phyloP scores from a whole-genome alignment of 1,140 invertebrate species.

The Harlomillsia oculata region DNA sequence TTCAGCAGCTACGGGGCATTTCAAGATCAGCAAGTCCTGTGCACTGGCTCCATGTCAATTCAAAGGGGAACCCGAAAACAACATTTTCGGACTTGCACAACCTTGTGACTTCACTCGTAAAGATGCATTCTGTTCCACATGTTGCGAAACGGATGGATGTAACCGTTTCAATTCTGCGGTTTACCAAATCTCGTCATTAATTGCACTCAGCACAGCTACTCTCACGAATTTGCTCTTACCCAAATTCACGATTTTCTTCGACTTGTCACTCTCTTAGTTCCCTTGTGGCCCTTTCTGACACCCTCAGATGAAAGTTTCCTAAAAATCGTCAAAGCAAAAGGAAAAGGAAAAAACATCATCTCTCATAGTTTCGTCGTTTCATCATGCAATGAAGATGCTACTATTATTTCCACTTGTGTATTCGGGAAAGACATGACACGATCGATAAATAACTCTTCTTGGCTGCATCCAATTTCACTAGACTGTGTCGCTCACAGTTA shows the following conservation, averaged over 20 bases:
- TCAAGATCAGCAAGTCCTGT: conserved; percentile 44
- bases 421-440: no score
- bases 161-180: conserved; percentile 39
- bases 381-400: no score
- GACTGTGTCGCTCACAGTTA: no score
- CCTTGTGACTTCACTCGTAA: conserved; percentile 15
- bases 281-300: neutral
- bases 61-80: conserved; percentile 40
- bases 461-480: no score
- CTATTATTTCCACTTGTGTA: no score
- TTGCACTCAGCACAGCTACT: no score
- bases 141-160: conserved; percentile 43
- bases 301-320: neutral
- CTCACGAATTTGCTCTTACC: neutral
- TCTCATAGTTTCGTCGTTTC: no score
- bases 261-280: neutral
- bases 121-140: conserved; percentile 34
- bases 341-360: neutral
- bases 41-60: conserved; percentile 46
- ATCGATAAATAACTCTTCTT: no score
- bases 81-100: conserved; percentile 20
- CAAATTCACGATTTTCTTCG: neutral
- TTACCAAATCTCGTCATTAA: no score
- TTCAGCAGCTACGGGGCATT: conserved; percentile 37
- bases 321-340: neutral